Conservation (phyloP, 2,113 vertebrate species). For the Athene noctua region DNA sequence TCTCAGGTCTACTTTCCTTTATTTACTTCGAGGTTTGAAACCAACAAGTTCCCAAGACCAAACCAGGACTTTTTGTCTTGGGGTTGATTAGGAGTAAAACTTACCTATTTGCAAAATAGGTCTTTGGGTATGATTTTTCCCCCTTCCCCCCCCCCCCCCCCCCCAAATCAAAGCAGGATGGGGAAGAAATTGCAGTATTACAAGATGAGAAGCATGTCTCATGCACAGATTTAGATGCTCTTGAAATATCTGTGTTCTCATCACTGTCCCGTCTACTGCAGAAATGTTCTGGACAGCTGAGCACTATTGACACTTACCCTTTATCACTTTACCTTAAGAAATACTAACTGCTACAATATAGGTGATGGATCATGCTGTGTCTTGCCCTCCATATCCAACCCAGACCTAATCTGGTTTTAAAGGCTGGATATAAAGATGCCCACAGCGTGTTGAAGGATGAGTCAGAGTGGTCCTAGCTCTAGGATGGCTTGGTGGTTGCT, state of each 20-base stretch:
- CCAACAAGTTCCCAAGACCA: background rate
- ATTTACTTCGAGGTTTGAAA: background rate
- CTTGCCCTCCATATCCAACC: background rate
- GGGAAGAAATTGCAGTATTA: background rate
- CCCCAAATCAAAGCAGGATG: background rate
- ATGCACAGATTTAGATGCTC: background rate
- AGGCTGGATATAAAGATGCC: background rate
- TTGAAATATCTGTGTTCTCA: background rate
- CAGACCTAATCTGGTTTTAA: background rate
- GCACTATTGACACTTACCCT: background rate
- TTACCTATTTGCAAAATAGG: background rate
- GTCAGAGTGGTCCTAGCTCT: background rate
- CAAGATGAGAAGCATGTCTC: background rate
- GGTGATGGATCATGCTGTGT: background rate
- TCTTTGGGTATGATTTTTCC: background rate
- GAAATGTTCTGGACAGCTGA: background rate
- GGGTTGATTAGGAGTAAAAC: background rate
- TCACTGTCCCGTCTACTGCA: background rate
- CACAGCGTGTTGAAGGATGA: background rate
- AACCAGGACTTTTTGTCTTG: background rate
- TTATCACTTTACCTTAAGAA: background rate
- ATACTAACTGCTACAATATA: too few relatives aligned
- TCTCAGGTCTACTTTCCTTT: background rate
- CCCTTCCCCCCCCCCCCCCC: fast-evolving
- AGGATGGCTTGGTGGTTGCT: background rate